Percentiles rank a stretch among this genome's conserved stretches.
Conservation (phyloP, 2,113 vertebrate genomes). For the Felis catus region F.catus_Fca126_mat1.0 CM031420.1:94101001-94101500, state of each 20-base stretch:
- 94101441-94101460: background rate
- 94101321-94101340: background rate
- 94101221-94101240: background rate
- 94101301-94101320: background rate
- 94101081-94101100: conserved; percentile 82
- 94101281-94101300: background rate
- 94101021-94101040: conserved; percentile 78
- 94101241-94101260: background rate
- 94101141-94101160: conserved; percentile 56
- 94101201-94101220: background rate
- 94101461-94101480: background rate
- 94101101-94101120: conserved; percentile 79
- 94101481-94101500: background rate
- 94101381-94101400: background rate
- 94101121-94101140: conserved; percentile 55
- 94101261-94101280: background rate
- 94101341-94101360: background rate
- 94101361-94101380: background rate
- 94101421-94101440: background rate
- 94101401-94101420: background rate
- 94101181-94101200: background rate
- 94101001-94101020: conserved; percentile 22
- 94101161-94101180: background rate
- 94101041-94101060: conserved; percentile 80
- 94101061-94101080: conserved; percentile 79